These are phyloP conservation scores for Sebastes nivosus DNA, from an alignment of 2,797 vertebrate genomes.

Conservation along the genomic window DNA sequence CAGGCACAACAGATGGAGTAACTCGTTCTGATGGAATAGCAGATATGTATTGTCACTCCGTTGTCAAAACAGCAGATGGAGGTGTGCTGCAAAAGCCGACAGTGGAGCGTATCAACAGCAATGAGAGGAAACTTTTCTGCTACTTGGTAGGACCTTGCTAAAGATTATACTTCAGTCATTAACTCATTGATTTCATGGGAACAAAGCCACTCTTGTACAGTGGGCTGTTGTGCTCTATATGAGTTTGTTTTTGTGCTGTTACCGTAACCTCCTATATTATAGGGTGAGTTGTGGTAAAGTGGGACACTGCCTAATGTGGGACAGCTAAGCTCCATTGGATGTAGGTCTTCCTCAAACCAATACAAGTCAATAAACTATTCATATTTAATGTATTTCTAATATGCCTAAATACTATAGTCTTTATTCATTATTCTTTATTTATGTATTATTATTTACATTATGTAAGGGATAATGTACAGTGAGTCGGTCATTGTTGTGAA, in stretches of 20 bases:
- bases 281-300: neutral
- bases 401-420: no score
- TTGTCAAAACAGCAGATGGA: conserved; percentile 81
- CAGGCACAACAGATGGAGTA: conserved; percentile 75
- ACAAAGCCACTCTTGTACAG: neutral
- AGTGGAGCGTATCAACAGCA: conserved; percentile 8
- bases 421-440: no score
- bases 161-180: neutral
- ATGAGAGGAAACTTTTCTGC: conserved; percentile 30
- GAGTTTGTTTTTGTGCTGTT: neutral
- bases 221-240: neutral
- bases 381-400: no score
- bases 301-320: neutral
- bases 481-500: no score
- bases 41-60: conserved; percentile 55
- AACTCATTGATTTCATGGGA: neutral
- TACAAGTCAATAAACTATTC: neutral
- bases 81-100: conserved; percentile 49
- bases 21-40: conserved; percentile 57
- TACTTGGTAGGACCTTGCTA: neutral
- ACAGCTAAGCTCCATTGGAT: neutral
- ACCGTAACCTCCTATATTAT: neutral
- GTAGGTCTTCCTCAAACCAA: neutral
- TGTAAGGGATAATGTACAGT: no score
- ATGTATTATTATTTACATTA: no score